Evolutionary conservation across 2,888 invertebrate genomes (phyloP).

Genomic region (Trichogramma dendrolimi): DNA sequence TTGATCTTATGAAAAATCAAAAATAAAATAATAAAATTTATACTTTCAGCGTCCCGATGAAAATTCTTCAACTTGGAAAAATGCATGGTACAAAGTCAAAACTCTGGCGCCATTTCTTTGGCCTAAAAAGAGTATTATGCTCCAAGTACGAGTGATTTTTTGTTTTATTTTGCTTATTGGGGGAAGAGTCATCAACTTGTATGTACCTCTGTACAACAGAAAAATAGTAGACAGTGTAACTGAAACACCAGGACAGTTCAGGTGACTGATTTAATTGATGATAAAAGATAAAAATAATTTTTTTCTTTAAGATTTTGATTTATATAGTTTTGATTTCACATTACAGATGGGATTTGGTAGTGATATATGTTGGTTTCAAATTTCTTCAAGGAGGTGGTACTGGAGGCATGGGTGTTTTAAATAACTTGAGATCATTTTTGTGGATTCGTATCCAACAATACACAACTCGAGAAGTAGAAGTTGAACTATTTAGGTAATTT

Average conservation of each 20-base stretch:
- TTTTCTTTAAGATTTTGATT: slow-evolving; percentile 35
- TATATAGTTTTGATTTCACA: slow-evolving; percentile 60
- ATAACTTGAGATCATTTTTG: slow-evolving; percentile 83
- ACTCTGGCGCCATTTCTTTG: slow-evolving; percentile 87
- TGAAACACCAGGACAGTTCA: slow-evolving; percentile 36
- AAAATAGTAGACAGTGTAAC: slow-evolving; percentile 61
- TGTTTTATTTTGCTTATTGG: slow-evolving; percentile 73
- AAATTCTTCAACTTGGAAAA: slow-evolving; percentile 72
- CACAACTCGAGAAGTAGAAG: slow-evolving; percentile 87
- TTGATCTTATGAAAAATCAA: slow-evolving; percentile 8
- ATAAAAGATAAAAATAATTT: not conserved
- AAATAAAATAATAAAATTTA: slow-evolving; percentile 16
- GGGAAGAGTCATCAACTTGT: slow-evolving; percentile 85
- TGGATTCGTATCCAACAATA: slow-evolving; percentile 97
- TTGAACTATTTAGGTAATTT: slow-evolving; percentile 49
- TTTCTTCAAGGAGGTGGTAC: slow-evolving; percentile 94
- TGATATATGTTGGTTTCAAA: slow-evolving; percentile 81
- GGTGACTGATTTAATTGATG: slow-evolving; percentile 32
- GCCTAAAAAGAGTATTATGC: slow-evolving; percentile 74
- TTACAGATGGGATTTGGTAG: slow-evolving; percentile 82
- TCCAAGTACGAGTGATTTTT: slow-evolving; percentile 78
- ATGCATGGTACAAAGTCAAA: slow-evolving; percentile 73
- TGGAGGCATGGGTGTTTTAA: slow-evolving; percentile 87
- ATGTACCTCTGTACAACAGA: slow-evolving; percentile 89
- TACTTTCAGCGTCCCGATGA: slow-evolving; percentile 53